Percentiles rank a stretch among this genome's conserved stretches.
phyloP scores from a whole-genome alignment of 2,888 invertebrate species.

The Harpalus rubripes region DNA sequence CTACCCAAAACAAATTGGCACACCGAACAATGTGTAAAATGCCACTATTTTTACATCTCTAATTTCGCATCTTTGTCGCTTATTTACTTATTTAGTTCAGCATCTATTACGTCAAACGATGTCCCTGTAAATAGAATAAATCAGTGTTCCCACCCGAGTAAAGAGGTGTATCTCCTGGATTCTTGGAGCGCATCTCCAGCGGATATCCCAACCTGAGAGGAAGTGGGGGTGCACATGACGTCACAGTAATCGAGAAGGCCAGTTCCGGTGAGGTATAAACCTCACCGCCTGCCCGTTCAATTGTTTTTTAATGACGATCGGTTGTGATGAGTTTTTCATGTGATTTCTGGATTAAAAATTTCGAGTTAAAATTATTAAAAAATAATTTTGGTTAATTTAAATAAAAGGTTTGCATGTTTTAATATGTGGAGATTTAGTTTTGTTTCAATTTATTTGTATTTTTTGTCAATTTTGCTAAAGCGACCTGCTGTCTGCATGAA shows the following conservation, averaged over 20 bases:
- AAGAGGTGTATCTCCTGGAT: constrained; percentile 75
- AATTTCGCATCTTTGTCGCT: too few species aligned
- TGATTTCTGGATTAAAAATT: constrained; percentile 63
- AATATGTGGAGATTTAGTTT: constrained; percentile 60
- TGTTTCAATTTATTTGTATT: constrained; percentile 54
- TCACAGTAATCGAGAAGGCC: constrained; percentile 53
- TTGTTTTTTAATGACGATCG: constrained; percentile 61
- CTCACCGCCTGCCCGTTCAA: constrained; percentile 3
- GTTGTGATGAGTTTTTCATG: constrained; percentile 61
- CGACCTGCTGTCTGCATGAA: neutral
- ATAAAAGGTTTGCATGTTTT: constrained; percentile 64
- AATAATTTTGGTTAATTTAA: constrained; percentile 61
- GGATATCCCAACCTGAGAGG: constrained; percentile 75
- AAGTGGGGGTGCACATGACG: constrained; percentile 29
- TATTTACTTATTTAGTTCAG: too few species aligned
- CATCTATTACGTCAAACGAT: too few species aligned
- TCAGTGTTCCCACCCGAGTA: neutral
- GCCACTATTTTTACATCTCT: too few species aligned
- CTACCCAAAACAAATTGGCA: too few species aligned
- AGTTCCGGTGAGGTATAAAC: constrained; percentile 55
- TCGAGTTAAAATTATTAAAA: constrained; percentile 63
- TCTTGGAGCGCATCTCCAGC: constrained; percentile 77
- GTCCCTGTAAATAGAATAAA: neutral
- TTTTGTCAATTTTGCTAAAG: constrained; percentile 23
- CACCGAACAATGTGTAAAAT: too few species aligned